These are phyloP conservation scores for Hypselothyrea guttata DNA, from an alignment of 2,888 invertebrate genomes.

Conservation along the genomic window DNA sequence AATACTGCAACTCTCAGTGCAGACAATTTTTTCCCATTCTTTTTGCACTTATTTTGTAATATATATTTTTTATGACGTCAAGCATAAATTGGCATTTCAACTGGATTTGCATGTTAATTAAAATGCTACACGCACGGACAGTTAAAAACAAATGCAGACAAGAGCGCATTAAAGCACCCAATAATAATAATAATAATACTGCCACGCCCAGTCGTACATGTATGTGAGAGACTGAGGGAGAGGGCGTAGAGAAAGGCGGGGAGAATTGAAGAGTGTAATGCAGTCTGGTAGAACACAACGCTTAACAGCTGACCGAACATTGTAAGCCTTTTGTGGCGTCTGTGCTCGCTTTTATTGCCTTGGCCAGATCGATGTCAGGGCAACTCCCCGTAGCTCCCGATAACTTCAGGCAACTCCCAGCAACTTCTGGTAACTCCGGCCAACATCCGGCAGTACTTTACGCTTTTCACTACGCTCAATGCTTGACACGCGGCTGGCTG, in stretches of 20 bases:
- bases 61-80: conserved; percentile 64
- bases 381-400: conserved; percentile 3
- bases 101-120: conserved; percentile 78
- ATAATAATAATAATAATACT: conserved; percentile 11
- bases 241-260: background rate
- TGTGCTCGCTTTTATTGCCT: conserved; percentile 5
- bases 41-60: conserved; percentile 18
- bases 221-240: background rate
- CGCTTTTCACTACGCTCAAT: conserved; percentile 59
- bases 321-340: conserved; percentile 53
- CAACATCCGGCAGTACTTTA: conserved; percentile 2
- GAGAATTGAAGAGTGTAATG: conserved; percentile 28
- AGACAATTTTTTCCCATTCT: conserved; percentile 23
- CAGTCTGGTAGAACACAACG: conserved; percentile 43
- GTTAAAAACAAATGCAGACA: conserved; percentile 68
- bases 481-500: conserved; percentile 63
- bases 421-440: background rate
- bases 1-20: conserved; percentile 6
- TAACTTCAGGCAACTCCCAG: background rate
- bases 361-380: conserved; percentile 70
- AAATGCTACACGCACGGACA: conserved; percentile 71
- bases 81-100: conserved; percentile 76
- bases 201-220: background rate
- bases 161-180: conserved; percentile 59
- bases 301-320: conserved; percentile 62